Evolutionary conservation across 2,797 vertebrate genomes (phyloP), one percentile per base, ranked within the genome.

Genomic region (Enteromius treurensis): DNA sequence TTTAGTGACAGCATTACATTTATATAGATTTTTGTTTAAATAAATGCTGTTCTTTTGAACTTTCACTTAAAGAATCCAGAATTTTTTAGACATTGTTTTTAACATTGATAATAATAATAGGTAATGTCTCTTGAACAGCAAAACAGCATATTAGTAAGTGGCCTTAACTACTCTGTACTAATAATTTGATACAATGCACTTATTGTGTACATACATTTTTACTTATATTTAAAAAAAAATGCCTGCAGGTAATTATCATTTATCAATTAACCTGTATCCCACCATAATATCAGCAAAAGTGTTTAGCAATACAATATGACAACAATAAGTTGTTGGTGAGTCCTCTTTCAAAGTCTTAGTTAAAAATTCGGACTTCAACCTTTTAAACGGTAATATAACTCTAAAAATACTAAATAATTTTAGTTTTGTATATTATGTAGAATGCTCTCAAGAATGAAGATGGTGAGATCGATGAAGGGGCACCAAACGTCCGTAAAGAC

Each of bases 361-460:
- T 9, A 45, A 45, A 67, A 26, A 19, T 11, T 49, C 15, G 1
- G 8, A 49, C 11, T 10, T 26, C 15, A 51, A 34, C 11, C 11
- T 55, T 55, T 37, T 37, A 49, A 34, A 23, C 0, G 4, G 9
- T 21, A 37, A 37, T 58, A 9, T 58, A 23, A 40, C 3, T 60
- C 21, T 64, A 42, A 34, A 62, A 32, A 45, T 58, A n/a, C 32
- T 40, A 4, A 64, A 21, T 14, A 53, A 76, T 67, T 42, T 42
- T 11, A 10, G n/a, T 71, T 37, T 15, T 83, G 15, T 3, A 29
- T 73, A 32, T 64, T 65, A 26, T 0, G 0, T 88, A 97, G 97
- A 94, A 91, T 0, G 90, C 95, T 14, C 93, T 97, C 74, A 93
- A 88, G 83, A 83, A 93, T 0, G 97, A 97, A 89, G 97, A 97